Evolutionary conservation across 2,113 vertebrate genomes (phyloP).

Genomic region (Thermophis baileyi): DNA sequence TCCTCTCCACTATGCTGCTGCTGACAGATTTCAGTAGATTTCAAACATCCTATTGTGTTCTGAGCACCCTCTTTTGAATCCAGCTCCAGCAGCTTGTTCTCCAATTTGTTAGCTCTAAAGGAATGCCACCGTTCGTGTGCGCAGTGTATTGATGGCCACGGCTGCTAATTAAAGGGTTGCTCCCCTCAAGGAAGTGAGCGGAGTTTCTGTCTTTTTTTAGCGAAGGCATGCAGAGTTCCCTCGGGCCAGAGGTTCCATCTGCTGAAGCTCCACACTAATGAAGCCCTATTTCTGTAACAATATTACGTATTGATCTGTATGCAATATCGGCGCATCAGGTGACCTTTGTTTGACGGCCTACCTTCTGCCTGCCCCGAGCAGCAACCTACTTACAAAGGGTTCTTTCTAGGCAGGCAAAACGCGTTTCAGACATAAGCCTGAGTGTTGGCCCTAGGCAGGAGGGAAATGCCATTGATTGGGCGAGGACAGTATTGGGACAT

Average conservation of each 20-base stretch:
- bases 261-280: constrained; percentile 38
- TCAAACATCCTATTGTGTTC: background rate
- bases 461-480: background rate
- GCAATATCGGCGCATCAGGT: constrained; percentile 34
- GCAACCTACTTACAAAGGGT: background rate
- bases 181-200: constrained; percentile 44
- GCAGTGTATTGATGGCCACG: constrained; percentile 4
- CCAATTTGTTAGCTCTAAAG: constrained; percentile 48
- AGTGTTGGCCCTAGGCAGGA: background rate
- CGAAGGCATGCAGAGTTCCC: constrained; percentile 17
- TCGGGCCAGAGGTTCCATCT: constrained; percentile 42
- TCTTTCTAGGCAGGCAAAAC: background rate
- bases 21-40: background rate
- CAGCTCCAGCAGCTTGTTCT: background rate
- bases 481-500: background rate
- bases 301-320: constrained; percentile 45
- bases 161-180: constrained; percentile 25
- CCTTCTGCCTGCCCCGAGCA: constrained; percentile 21
- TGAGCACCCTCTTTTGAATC: too few relatives aligned
- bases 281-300: constrained; percentile 44
- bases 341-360: constrained; percentile 27
- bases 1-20: background rate
- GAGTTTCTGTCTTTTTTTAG: constrained; percentile 27
- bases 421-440: background rate
- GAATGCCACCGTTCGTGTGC: constrained; percentile 53